phyloP scores from a whole-genome alignment of 2,797 vertebrate genomes.

The Pseudochaenichthys georgianus region DNA sequence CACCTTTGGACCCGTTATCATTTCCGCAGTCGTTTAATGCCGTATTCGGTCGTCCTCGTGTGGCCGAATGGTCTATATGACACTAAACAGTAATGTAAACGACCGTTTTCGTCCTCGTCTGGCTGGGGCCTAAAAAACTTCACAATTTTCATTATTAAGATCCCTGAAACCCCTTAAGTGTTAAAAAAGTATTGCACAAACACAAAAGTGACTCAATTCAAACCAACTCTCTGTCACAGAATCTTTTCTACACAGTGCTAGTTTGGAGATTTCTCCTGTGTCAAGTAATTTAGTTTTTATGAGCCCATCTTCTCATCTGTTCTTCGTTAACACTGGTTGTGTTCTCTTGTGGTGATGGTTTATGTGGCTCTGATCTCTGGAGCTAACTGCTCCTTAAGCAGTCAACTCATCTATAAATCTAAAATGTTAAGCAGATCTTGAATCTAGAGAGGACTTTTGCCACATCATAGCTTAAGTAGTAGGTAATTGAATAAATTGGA shows the following conservation, averaged over 20 bases:
- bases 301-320: conserved; percentile 69
- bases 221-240: not conserved
- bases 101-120: too few species aligned
- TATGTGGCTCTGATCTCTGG: conserved; percentile 68
- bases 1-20: too few species aligned
- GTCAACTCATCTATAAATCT: conserved; percentile 57
- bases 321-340: conserved; percentile 66
- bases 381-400: conserved; percentile 67
- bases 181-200: not conserved
- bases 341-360: conserved; percentile 69
- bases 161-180: not conserved
- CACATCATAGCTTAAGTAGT: conserved; percentile 67
- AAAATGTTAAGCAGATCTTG: conserved; percentile 53
- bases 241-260: not conserved
- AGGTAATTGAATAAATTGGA: conserved; percentile 64
- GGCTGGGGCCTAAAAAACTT: not conserved
- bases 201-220: not conserved
- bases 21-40: too few species aligned
- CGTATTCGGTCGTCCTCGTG: too few species aligned
- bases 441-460: conserved; percentile 42
- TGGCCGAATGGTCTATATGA: too few species aligned
- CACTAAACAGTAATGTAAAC: too few species aligned
- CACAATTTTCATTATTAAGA: conserved; percentile 1
- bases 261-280: conserved; percentile 32
- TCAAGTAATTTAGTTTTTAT: conserved; percentile 60